Evolutionary conservation across 2,797 vertebrate genomes (phyloP).

Genomic region (Sciaenops ocellatus): DNA sequence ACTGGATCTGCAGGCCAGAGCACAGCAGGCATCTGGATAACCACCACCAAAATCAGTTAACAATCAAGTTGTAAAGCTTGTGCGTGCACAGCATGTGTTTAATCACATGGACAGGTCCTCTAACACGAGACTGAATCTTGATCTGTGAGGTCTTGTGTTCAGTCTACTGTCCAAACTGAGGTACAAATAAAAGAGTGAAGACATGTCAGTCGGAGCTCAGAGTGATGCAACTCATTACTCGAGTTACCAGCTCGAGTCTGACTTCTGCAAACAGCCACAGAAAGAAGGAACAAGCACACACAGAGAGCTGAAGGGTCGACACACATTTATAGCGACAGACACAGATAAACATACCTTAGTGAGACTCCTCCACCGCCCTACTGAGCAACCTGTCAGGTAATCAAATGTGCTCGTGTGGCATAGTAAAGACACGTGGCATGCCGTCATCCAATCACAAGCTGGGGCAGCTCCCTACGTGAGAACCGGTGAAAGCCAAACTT

Average conservation of each 20-base stretch:
- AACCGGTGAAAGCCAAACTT: conserved; percentile 19
- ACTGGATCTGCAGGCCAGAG: conserved; percentile 68
- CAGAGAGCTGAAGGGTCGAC: background rate
- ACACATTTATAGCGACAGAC: accelerated
- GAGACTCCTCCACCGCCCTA: too few relatives aligned
- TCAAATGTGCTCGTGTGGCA: conserved; percentile 36
- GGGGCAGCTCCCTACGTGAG: conserved; percentile 61
- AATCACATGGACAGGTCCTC: background rate
- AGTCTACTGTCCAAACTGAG: background rate
- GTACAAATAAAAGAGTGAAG: conserved; percentile 7
- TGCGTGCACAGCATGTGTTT: background rate
- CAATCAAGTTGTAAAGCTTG: background rate
- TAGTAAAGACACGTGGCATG: conserved; percentile 79
- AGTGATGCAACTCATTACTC: conserved; percentile 70
- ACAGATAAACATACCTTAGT: conserved; percentile 46
- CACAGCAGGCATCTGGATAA: conserved; percentile 3
- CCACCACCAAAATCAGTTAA: background rate
- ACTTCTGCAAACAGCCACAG: background rate
- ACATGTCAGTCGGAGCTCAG: conserved; percentile 29
- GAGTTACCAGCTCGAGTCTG: conserved; percentile 21
- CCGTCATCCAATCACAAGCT: conserved; percentile 72
- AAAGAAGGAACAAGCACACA: background rate
- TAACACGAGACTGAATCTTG: background rate
- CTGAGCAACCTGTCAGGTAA: conserved; percentile 38
- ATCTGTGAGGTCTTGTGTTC: background rate